Evolutionary conservation across 2,113 vertebrate genomes (phyloP).

Genomic region (Alaudala cheleensis): DNA sequence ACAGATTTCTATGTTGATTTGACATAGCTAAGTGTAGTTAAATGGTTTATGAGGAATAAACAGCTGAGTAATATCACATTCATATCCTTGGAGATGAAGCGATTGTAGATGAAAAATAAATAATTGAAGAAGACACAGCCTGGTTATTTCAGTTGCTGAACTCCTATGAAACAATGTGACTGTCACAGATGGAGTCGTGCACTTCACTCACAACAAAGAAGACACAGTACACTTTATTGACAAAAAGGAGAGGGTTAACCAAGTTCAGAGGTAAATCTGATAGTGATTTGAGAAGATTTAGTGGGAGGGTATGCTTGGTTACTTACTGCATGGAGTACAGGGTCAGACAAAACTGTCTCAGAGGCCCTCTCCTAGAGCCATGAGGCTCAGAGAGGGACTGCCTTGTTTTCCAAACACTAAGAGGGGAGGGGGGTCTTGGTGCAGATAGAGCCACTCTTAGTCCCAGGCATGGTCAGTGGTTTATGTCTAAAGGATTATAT

Average conservation of each 20-base stretch:
- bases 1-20: slow-evolving; percentile 42
- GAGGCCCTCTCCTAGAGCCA: background rate
- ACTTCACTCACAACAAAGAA: background rate
- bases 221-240: fast-evolving
- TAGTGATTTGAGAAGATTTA: background rate
- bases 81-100: slow-evolving; percentile 32
- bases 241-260: background rate
- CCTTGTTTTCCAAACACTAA: background rate
- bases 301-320: background rate
- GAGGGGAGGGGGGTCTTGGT: background rate
- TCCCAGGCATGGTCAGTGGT: background rate
- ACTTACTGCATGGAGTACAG: background rate
- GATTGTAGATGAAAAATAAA: slow-evolving; percentile 46
- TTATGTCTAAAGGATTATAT: background rate
- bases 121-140: slow-evolving; percentile 27
- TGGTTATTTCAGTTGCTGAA: background rate
- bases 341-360: background rate
- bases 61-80: slow-evolving; percentile 12
- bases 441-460: background rate
- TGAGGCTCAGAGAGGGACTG: background rate
- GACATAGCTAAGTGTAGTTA: slow-evolving; percentile 46
- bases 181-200: background rate
- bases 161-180: background rate
- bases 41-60: slow-evolving; percentile 59
- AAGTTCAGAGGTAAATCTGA: background rate